Conservation (phyloP, 2,888 invertebrate genomes). For the Lycophotia porphyrea region DNA sequence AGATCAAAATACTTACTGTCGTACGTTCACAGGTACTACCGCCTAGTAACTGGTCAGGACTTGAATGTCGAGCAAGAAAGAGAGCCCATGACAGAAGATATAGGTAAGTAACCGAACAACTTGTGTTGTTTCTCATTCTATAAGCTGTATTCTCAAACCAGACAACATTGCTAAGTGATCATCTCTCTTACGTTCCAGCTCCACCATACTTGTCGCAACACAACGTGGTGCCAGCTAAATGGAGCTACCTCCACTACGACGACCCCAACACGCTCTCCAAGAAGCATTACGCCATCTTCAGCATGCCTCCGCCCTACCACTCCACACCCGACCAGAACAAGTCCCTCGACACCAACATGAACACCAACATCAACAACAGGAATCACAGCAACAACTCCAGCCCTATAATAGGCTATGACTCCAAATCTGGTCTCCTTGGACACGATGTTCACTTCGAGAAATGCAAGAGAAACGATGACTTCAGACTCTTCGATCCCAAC, state of each 20-base stretch:
- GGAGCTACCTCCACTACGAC: conserved; percentile 93
- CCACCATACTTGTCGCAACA: conserved; percentile 96
- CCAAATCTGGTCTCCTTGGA: conserved; percentile 79
- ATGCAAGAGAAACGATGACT: conserved; percentile 86
- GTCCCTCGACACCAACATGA: conserved; percentile 92
- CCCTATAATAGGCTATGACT: conserved; percentile 84
- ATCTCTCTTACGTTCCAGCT: conserved; percentile 87
- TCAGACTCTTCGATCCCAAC: conserved; percentile 86
- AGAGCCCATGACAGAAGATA: conserved; percentile 92
- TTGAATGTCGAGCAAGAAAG: conserved; percentile 92
- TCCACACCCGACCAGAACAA: conserved; percentile 89
- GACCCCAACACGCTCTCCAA: conserved; percentile 87
- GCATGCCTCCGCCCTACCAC: conserved; percentile 94
- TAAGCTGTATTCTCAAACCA: neutral
- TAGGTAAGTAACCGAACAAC: conserved; percentile 77
- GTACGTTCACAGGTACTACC: conserved; percentile 89
- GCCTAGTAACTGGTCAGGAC: conserved; percentile 91
- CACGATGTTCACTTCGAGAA: conserved; percentile 87
- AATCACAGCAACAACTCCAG: conserved; percentile 89
- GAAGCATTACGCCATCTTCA: conserved; percentile 92
- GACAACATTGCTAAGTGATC: neutral
- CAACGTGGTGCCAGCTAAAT: conserved; percentile 94
- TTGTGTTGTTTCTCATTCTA: neutral
- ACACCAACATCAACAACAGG: conserved; percentile 91
- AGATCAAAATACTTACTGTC: neutral